Evolutionary conservation across 2,888 invertebrate species (phyloP).

Genomic region (Urechis unicinctus): DNA sequence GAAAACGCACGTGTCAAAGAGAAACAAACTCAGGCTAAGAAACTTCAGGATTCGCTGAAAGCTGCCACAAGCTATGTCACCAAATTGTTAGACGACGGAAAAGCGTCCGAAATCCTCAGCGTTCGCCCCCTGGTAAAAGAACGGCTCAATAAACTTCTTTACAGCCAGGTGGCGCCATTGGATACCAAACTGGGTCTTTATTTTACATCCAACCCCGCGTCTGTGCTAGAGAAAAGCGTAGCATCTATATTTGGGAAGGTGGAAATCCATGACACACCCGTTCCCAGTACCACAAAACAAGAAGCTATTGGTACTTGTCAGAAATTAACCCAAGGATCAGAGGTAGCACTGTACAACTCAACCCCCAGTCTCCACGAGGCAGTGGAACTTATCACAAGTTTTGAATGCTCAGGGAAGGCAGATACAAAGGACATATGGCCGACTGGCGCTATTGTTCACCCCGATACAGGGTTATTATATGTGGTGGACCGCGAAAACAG

Average conservation of each 20-base stretch:
- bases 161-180: constrained; percentile 28
- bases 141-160: constrained; percentile 28
- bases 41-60: constrained; percentile 1
- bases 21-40: not conserved
- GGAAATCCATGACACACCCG: constrained; percentile 15
- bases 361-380: constrained; percentile 1
- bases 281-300: constrained; percentile 10
- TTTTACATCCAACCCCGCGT: too few species aligned
- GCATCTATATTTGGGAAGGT: constrained; percentile 36
- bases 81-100: constrained; percentile 25
- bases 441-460: constrained; percentile 34
- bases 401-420: constrained; percentile 23
- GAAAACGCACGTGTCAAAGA: constrained; percentile 14
- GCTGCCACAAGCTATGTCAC: constrained; percentile 14
- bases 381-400: constrained; percentile 15
- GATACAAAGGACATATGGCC: constrained; percentile 40
- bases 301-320: constrained; percentile 5
- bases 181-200: constrained; percentile 22
- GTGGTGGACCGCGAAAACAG: constrained; percentile 39
- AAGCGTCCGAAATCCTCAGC: constrained; percentile 30
- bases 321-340: not conserved
- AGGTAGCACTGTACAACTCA: not conserved
- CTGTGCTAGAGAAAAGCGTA: too few species aligned
- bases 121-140: constrained; percentile 25
- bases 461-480: too few species aligned